Evolutionary conservation across 2,888 invertebrate species (phyloP).

Genomic region (Drosophila prostipennis): DNA sequence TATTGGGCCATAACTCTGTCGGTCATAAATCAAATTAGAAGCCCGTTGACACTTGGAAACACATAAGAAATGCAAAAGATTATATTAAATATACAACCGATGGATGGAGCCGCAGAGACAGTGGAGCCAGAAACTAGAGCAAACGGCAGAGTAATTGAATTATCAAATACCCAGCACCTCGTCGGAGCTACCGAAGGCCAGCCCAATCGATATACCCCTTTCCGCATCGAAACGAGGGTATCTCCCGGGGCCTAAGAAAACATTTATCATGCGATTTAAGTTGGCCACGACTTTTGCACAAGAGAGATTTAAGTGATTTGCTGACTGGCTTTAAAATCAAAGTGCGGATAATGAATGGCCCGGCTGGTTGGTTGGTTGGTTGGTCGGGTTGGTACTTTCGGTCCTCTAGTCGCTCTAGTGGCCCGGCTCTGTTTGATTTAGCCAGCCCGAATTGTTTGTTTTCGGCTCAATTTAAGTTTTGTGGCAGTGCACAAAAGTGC

Average conservation of each 20-base stretch:
- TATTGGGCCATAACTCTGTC: conserved; percentile 78
- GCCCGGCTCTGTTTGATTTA: conserved; percentile 69
- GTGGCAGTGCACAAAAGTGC: conserved; percentile 58
- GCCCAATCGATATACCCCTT: conserved; percentile 9
- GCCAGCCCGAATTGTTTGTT: conserved; percentile 64
- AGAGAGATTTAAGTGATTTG: conserved; percentile 76
- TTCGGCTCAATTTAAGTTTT: conserved; percentile 77
- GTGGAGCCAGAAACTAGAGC: conserved; percentile 18
- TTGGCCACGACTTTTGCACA: conserved; percentile 77
- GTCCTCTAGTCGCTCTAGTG: conserved; percentile 2
- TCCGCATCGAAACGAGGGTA: neutral
- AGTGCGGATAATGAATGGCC: conserved; percentile 69
- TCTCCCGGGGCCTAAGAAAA: conserved; percentile 47
- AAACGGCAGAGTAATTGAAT: conserved; percentile 44
- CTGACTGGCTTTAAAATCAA: conserved; percentile 76
- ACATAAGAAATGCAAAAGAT: conserved; percentile 79
- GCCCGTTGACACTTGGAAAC: conserved; percentile 78
- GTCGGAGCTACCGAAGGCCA: neutral
- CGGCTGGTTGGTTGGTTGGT: neutral
- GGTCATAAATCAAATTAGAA: conserved; percentile 78
- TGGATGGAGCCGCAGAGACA: conserved; percentile 27
- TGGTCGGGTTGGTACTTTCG: no score
- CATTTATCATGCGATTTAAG: conserved; percentile 77
- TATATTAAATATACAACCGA: conserved; percentile 74
- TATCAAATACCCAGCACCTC: conserved; percentile 51